phyloP scores from a whole-genome alignment of 1,140 invertebrate species.

The Drosophila saltans region DNA sequence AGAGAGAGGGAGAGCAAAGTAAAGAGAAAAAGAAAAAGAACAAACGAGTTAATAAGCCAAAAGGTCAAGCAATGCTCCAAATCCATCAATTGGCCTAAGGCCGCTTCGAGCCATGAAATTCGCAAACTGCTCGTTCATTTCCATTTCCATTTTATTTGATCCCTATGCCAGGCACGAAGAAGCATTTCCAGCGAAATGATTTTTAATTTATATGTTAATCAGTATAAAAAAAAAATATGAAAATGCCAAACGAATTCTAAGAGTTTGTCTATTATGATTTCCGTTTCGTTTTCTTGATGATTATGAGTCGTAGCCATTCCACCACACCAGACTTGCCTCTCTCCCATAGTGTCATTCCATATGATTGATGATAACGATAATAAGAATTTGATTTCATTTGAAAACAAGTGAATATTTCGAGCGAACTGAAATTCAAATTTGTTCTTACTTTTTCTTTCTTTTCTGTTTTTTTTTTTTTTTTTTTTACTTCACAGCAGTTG shows the following conservation, averaged over 20 bases:
- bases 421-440: background rate
- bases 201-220: slow-evolving; percentile 69
- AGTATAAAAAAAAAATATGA: slow-evolving; percentile 39
- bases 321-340: slow-evolving; percentile 7
- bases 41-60: slow-evolving; percentile 50
- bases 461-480: no score
- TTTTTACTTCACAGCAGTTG: slow-evolving; percentile 2
- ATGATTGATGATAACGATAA: slow-evolving; percentile 2
- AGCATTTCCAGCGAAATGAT: slow-evolving; percentile 45
- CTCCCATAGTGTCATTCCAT: background rate
- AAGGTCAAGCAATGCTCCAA: slow-evolving; percentile 44
- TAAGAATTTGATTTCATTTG: slow-evolving; percentile 13
- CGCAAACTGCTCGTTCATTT: slow-evolving; percentile 10
- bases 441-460: no score
- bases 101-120: background rate
- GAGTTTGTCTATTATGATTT: slow-evolving; percentile 56
- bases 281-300: slow-evolving; percentile 47
- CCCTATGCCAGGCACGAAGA: slow-evolving; percentile 43
- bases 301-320: slow-evolving; percentile 6
- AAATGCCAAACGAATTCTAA: slow-evolving; percentile 28
- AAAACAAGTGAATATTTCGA: background rate
- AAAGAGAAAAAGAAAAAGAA: slow-evolving; percentile 20
- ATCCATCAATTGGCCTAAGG: slow-evolving; percentile 30
- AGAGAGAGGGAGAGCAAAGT: background rate
- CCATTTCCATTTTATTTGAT: slow-evolving; percentile 3